These are phyloP conservation scores for Dipodomys spectabilis DNA, from an alignment of 2,113 vertebrate species.

Conservation along the genomic window DNA sequence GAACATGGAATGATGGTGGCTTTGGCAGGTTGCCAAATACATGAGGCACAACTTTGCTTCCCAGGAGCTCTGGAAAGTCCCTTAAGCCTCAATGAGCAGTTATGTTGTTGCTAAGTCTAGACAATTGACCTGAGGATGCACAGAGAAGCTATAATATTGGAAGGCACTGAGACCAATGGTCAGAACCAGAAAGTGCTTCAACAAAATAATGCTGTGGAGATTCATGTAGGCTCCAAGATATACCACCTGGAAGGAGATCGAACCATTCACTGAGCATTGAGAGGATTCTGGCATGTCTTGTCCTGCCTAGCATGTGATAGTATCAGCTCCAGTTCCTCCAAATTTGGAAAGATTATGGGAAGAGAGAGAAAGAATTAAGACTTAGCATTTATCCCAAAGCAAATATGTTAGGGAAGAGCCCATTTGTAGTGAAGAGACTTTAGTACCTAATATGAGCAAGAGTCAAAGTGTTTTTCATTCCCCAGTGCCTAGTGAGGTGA, in stretches of 20 bases:
- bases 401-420: background rate
- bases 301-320: background rate
- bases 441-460: background rate
- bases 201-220: background rate
- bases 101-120: background rate
- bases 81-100: fast-evolving
- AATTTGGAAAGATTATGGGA: background rate
- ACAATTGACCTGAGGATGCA: background rate
- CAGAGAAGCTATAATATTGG: background rate
- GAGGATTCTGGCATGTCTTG: background rate
- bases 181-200: background rate
- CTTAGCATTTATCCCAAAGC: background rate
- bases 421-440: background rate
- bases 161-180: background rate
- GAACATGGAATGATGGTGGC: background rate
- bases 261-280: background rate
- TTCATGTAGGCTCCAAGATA: background rate
- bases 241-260: background rate
- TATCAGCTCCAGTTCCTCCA: background rate
- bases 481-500: background rate
- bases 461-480: background rate
- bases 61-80: background rate
- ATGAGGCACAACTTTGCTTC: background rate
- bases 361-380: background rate
- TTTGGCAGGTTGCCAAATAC: background rate